A percentile compares a stretch with the other conserved stretches of the same genome.
Evolutionary conservation across 2,113 vertebrate species (phyloP).

Genomic region (Lepus timidus): DNA sequence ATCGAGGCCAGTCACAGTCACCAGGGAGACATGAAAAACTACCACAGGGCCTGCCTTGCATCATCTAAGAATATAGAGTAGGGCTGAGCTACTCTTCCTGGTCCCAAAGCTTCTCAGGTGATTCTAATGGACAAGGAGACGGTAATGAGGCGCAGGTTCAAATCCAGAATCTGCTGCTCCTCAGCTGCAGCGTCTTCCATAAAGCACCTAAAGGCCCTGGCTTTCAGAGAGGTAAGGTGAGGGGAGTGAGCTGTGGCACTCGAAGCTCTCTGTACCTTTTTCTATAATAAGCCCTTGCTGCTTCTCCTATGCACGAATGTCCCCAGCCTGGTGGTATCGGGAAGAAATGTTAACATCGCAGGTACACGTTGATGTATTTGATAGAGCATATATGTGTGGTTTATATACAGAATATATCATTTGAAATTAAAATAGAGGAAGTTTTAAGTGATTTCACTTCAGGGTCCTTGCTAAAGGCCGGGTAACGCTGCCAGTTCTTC

Average conservation of each 20-base stretch:
- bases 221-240: background rate
- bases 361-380: slow-evolving; percentile 67
- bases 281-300: background rate
- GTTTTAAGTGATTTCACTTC: slow-evolving; percentile 85
- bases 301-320: background rate
- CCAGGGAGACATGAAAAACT: background rate
- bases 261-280: background rate
- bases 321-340: background rate
- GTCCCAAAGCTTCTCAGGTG: background rate
- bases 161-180: background rate
- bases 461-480: slow-evolving; percentile 85
- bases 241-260: background rate
- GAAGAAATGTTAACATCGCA: slow-evolving; percentile 63
- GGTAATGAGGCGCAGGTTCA: background rate
- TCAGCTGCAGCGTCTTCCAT: background rate
- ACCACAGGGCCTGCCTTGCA: too few relatives aligned
- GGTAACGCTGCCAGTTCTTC: slow-evolving; percentile 85
- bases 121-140: background rate
- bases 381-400: slow-evolving; percentile 64
- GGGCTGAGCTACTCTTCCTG: background rate
- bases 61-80: background rate
- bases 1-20: background rate
- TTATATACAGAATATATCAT: slow-evolving; percentile 84
- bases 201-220: background rate
- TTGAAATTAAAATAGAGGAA: slow-evolving; percentile 86